Percentiles rank a stretch among this genome's conserved stretches.
These are phyloP conservation scores for Formica aserva DNA, from an alignment of 2,888 invertebrate species.

Conservation along the genomic window DNA sequence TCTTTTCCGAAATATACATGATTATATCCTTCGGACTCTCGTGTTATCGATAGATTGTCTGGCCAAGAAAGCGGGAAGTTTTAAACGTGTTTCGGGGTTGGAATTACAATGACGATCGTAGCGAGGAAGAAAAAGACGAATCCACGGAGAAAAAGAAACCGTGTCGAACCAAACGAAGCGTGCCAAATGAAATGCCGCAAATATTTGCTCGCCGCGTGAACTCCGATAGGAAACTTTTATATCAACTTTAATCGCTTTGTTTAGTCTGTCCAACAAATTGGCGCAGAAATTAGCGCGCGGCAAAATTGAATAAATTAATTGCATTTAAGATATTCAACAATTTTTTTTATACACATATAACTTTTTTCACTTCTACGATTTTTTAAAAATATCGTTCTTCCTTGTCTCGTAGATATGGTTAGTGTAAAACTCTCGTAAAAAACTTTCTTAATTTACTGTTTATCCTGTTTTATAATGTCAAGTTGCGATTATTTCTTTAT, in stretches of 20 bases:
- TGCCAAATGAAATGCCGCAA: slow-evolving; percentile 36
- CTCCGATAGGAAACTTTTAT: slow-evolving; percentile 1
- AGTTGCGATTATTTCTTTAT: slow-evolving; percentile 27
- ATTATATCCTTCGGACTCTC: slow-evolving; percentile 10
- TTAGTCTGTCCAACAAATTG: slow-evolving; percentile 8
- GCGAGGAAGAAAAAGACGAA: slow-evolving; percentile 33
- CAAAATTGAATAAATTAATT: neutral
- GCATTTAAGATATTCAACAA: neutral
- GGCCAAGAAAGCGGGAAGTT: slow-evolving; percentile 21
- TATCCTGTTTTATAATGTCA: slow-evolving; percentile 7
- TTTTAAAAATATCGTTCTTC: neutral
- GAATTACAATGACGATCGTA: slow-evolving; percentile 52
- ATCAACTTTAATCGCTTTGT: slow-evolving; percentile 27
- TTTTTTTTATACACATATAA: neutral
- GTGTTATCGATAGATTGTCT: slow-evolving; percentile 20
- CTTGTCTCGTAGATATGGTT: neutral
- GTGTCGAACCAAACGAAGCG: neutral
- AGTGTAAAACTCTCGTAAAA: neutral
- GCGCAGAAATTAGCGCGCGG: neutral
- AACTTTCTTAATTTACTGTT: slow-evolving; percentile 13
- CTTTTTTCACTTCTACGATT: neutral
- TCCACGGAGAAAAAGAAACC: neutral
- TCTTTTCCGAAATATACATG: neutral
- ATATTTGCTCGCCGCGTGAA: slow-evolving; percentile 38
- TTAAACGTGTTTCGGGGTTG: slow-evolving; percentile 23